phyloP scores from a whole-genome alignment of 1,140 invertebrate genomes.

The Armadillidium nasatum region DNA sequence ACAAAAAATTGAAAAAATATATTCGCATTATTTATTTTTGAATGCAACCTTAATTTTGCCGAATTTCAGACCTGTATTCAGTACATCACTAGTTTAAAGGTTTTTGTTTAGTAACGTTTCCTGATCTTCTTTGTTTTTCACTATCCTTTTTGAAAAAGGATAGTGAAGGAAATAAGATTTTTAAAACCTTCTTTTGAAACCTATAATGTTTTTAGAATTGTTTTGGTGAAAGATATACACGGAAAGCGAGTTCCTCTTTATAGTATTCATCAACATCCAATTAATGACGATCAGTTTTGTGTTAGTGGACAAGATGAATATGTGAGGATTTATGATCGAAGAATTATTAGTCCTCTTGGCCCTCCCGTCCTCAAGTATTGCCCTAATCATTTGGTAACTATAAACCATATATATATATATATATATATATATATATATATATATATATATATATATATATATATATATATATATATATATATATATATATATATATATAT shows the following conservation, averaged over 20 bases:
- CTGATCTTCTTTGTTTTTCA: no score
- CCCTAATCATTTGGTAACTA: constrained; percentile 57
- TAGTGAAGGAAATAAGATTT: no score
- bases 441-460: constrained; percentile 17
- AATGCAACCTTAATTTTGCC: no score
- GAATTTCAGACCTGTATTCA: no score
- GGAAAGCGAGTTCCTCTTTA: constrained; percentile 66
- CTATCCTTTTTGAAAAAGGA: no score
- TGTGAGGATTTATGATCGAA: constrained; percentile 61
- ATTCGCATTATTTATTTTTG: no score
- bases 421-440: no score
- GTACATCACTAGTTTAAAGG: no score
- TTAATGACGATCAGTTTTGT: constrained; percentile 70
- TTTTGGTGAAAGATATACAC: constrained; percentile 43
- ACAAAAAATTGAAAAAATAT: no score
- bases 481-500: constrained; percentile 19
- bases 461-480: constrained; percentile 21
- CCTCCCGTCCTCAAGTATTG: constrained; percentile 56
- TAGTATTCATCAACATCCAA: constrained; percentile 78
- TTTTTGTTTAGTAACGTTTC: no score
- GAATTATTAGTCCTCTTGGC: constrained; percentile 38
- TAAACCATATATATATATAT: no score
- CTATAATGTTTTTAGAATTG: constrained; percentile 31
- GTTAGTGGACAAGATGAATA: constrained; percentile 65
- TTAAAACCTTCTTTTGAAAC: constrained; percentile 7